A percentile compares a stretch with the other conserved stretches of the same genome.
These are phyloP conservation scores for Bufotes viridis DNA, from an alignment of 2,797 vertebrate genomes.

Conservation along the genomic window DNA sequence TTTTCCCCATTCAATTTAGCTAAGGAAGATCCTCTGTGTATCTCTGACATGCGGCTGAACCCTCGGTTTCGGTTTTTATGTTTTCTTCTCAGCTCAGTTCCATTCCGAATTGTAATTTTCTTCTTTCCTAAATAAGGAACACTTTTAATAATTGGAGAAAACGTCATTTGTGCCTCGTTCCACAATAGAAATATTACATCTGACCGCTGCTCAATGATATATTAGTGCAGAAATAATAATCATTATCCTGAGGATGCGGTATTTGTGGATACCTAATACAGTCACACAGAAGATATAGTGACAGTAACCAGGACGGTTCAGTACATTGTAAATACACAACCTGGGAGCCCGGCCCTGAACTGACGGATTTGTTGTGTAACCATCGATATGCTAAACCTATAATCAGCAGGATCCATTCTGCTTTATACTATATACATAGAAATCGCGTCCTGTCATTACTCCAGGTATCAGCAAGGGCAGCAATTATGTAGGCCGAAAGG, in stretches of 20 bases:
- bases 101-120: not conserved
- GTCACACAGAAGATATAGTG: too few relatives aligned
- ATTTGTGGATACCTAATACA: not conserved
- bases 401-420: not conserved
- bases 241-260: not conserved
- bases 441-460: not conserved
- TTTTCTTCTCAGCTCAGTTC: not conserved
- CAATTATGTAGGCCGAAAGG: too few relatives aligned
- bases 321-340: not conserved
- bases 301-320: too few relatives aligned
- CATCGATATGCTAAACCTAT: not conserved
- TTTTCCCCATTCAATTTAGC: too few relatives aligned
- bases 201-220: not conserved
- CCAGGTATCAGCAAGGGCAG: too few relatives aligned
- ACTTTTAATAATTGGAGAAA: not conserved
- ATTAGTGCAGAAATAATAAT: not conserved
- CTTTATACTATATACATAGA: not conserved
- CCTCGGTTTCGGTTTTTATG: too few relatives aligned
- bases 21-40: too few relatives aligned
- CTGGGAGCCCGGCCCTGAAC: not conserved
- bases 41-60: too few relatives aligned
- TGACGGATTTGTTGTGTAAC: not conserved
- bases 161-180: not conserved
- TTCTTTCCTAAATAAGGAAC: not conserved
- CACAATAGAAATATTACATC: not conserved